Evolutionary conservation across 1,140 invertebrate species (phyloP).

Genomic region (Nasonia vitripennis): DNA sequence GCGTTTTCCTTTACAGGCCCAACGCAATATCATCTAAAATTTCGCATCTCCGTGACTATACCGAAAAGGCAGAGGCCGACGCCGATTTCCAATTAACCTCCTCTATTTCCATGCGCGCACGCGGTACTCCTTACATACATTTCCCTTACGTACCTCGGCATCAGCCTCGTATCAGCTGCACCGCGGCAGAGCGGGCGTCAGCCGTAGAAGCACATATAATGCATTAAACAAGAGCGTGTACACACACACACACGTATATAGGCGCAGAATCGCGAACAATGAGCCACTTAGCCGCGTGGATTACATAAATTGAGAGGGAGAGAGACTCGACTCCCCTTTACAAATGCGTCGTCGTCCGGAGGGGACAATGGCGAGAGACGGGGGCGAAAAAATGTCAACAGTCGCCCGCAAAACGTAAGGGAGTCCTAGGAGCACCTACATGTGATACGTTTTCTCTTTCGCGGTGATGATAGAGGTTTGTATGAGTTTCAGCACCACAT

Average conservation of each 20-base stretch:
- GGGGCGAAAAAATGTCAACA: background rate
- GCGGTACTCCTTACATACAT: background rate
- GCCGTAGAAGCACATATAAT: background rate
- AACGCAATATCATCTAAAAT: background rate
- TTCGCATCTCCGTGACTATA: background rate
- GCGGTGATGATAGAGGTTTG: background rate
- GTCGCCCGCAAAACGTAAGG: background rate
- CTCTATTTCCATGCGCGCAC: background rate
- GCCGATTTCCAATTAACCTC: conserved; percentile 19
- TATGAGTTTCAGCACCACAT: background rate
- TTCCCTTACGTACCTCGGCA: background rate
- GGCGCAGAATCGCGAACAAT: conserved; percentile 56
- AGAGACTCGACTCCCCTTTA: background rate
- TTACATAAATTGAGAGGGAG: conserved; percentile 59
- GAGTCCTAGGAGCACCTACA: background rate
- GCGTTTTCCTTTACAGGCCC: background rate
- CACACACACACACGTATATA: background rate
- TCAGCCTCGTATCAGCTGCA: background rate
- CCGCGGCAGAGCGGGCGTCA: background rate
- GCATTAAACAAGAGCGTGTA: conserved; percentile 53
- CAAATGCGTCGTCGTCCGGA: background rate
- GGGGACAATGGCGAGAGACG: background rate
- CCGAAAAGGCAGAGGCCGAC: background rate
- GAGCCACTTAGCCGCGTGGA: conserved; percentile 58
- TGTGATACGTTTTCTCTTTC: background rate